These are phyloP conservation scores for Caradrina clavipalpis DNA, from an alignment of 2,888 invertebrate genomes.

Conservation along the genomic window DNA sequence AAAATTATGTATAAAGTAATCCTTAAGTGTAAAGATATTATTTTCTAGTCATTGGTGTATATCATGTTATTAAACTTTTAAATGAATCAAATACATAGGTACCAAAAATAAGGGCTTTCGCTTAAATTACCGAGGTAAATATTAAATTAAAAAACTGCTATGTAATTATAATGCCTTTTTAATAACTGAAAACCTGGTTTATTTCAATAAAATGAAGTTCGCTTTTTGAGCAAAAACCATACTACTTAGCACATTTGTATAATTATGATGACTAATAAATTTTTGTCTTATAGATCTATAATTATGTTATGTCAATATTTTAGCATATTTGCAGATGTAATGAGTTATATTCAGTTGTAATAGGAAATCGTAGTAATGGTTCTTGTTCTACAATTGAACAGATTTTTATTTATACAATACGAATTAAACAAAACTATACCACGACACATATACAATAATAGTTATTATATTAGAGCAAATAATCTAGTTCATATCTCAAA, in stretches of 20 bases:
- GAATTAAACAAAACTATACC: slow-evolving; percentile 59
- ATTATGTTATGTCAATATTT: not conserved
- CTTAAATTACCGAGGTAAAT: slow-evolving; percentile 49
- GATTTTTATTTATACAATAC: slow-evolving; percentile 36
- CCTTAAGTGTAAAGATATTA: slow-evolving; percentile 46
- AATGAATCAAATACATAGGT: slow-evolving; percentile 39
- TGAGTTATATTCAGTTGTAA: not conserved
- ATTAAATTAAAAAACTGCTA: slow-evolving; percentile 55
- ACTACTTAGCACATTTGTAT: slow-evolving; percentile 13
- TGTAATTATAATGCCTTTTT: slow-evolving; percentile 58
- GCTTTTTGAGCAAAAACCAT: slow-evolving; percentile 57
- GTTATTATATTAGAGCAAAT: slow-evolving; percentile 93
- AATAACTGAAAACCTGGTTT: slow-evolving; percentile 54
- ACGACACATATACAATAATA: slow-evolving; percentile 50
- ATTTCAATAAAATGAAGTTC: slow-evolving; percentile 38
- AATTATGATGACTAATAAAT: slow-evolving; percentile 6
- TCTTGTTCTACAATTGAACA: slow-evolving; percentile 45
- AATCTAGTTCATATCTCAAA: slow-evolving; percentile 98
- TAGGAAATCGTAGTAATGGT: slow-evolving; percentile 37
- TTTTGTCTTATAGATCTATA: slow-evolving; percentile 11
- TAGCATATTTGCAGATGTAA: slow-evolving; percentile 6
- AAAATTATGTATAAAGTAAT: slow-evolving; percentile 29
- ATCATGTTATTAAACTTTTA: slow-evolving; percentile 33
- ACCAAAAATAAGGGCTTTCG: slow-evolving; percentile 61
- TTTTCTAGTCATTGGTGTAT: slow-evolving; percentile 71